phyloP scores from a whole-genome alignment of 2,113 vertebrate species.

The Gadus chalcogrammus region DNA sequence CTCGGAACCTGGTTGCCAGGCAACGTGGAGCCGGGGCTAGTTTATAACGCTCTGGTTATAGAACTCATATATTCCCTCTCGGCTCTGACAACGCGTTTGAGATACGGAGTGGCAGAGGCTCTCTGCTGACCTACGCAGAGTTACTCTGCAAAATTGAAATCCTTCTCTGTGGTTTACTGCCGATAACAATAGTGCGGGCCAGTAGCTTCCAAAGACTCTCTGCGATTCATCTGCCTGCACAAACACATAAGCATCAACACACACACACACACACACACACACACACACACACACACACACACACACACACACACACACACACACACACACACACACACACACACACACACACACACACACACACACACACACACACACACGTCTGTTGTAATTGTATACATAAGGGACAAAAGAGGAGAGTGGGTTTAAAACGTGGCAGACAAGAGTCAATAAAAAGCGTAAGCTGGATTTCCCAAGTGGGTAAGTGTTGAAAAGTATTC shows the following conservation, averaged over 20 bases:
- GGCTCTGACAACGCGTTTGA: slow-evolving; percentile 55
- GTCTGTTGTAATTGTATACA: slow-evolving; percentile 28
- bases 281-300: no score
- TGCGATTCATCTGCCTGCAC: slow-evolving; percentile 15
- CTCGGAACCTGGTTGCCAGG: slow-evolving; percentile 73
- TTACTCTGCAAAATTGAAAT: slow-evolving; percentile 44
- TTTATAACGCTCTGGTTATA: slow-evolving; percentile 53
- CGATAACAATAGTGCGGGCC: slow-evolving; percentile 10
- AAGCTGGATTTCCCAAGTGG: background rate
- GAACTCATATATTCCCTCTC: slow-evolving; percentile 45
- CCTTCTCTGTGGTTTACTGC: slow-evolving; percentile 13
- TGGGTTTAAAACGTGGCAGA: slow-evolving; percentile 7
- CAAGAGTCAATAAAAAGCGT: slow-evolving; percentile 19
- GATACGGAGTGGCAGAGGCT: slow-evolving; percentile 30
- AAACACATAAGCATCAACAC: background rate
- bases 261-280: no score
- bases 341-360: no score
- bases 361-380: no score
- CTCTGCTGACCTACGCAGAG: slow-evolving; percentile 53
- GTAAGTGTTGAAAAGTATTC: background rate
- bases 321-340: no score
- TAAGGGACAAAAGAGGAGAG: slow-evolving; percentile 12
- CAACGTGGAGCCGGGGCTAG: slow-evolving; percentile 63
- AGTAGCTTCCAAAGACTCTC: slow-evolving; percentile 13
- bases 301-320: no score